Conservation (phyloP, 53 echinoderm and acorn worm species). For the Echinarachnius parma region DNA sequence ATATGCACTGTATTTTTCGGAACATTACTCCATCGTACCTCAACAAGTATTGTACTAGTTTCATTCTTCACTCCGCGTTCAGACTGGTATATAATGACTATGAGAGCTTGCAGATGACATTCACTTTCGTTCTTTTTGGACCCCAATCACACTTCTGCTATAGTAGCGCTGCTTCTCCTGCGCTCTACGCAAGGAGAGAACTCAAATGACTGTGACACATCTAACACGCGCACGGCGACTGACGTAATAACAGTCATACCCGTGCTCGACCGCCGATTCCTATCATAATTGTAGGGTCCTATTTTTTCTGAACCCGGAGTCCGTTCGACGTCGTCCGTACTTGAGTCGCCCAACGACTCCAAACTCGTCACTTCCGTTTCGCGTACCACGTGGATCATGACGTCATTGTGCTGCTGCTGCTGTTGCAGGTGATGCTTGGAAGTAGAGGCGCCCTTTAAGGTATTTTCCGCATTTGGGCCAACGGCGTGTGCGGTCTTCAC, state of each 20-base stretch:
- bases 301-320: not conserved
- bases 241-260: conserved; percentile 28
- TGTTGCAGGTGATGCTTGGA: no score
- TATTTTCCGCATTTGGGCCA: no score
- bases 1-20: no score
- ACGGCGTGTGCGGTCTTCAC: no score
- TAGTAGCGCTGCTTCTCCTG: conserved; percentile 1
- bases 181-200: conserved; percentile 36
- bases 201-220: not conserved
- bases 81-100: no score
- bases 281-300: not conserved
- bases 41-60: no score
- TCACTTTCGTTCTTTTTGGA: not conserved
- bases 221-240: conserved; percentile 5
- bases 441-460: no score
- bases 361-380: not conserved
- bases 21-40: no score
- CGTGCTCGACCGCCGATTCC: conserved; percentile 18
- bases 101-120: no score
- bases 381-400: conserved; percentile 1
- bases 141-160: no score
- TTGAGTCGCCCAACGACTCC: not conserved
- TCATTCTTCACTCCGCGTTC: no score
- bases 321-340: not conserved
- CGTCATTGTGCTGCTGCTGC: not conserved